A percentile compares a stretch with the other conserved stretches of the same genome.
phyloP scores from a whole-genome alignment of 2,113 vertebrate genomes.

The Pontoporia blainvillei region DNA sequence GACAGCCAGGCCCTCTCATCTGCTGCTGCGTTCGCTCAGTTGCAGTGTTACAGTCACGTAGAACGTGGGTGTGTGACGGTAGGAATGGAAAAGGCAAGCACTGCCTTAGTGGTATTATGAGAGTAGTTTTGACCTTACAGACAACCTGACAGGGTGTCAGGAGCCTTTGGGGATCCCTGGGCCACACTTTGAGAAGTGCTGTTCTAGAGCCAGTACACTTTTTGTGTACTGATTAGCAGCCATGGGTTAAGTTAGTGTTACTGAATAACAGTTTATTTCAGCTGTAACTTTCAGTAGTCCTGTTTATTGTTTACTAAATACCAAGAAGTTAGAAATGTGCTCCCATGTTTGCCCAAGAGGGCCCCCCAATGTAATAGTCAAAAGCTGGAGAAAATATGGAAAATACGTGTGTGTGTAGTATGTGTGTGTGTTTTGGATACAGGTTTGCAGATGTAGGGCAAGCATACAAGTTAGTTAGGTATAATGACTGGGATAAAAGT shows the following conservation, averaged over 20 bases:
- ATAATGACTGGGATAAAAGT: not conserved
- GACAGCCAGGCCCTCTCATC: not conserved
- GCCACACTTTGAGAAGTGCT: not conserved
- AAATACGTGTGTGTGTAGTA: not conserved
- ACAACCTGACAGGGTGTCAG: not conserved
- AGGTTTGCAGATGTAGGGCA: not conserved
- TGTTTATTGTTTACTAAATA: constrained; percentile 23
- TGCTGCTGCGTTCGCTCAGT: not conserved
- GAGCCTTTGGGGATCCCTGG: not conserved
- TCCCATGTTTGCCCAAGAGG: not conserved
- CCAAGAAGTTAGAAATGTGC: not conserved
- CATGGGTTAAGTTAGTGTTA: not conserved
- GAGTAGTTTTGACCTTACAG: not conserved
- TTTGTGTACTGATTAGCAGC: not conserved
- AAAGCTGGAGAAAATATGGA: not conserved
- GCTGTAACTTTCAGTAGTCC: not conserved
- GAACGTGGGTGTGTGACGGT: not conserved
- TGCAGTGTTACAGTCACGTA: not conserved
- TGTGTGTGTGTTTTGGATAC: not conserved
- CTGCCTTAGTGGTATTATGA: not conserved
- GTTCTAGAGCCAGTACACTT: not conserved
- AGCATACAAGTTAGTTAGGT: not conserved
- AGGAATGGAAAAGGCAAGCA: not conserved
- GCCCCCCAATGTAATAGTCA: not conserved
- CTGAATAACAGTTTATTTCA: not conserved